These are phyloP conservation scores for zebrafish (Danio rerio) DNA, from an alignment of 2,113 vertebrate genomes.

Conservation along the genomic window DNA sequence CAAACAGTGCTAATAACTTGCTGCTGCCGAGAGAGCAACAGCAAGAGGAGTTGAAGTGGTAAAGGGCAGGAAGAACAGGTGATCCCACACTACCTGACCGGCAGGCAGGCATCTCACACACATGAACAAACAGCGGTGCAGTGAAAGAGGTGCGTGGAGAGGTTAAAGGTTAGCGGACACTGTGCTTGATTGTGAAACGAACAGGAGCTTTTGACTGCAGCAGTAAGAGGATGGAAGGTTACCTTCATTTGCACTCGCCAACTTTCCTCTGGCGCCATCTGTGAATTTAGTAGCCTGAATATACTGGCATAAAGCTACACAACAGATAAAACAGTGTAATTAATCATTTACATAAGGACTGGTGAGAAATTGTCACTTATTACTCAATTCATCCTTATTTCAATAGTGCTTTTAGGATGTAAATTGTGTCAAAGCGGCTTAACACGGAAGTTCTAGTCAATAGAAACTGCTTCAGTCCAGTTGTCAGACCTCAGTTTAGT, in stretches of 20 bases:
- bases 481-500: no score
- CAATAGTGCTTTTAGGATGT: no score
- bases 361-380: neutral
- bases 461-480: no score
- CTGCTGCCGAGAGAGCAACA: slow-evolving; percentile 60
- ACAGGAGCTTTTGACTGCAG: slow-evolving; percentile 61
- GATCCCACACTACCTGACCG: slow-evolving; percentile 66
- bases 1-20: slow-evolving; percentile 71
- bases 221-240: slow-evolving; percentile 78
- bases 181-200: slow-evolving; percentile 63
- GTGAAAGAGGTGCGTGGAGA: slow-evolving; percentile 69
- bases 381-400: no score
- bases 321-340: slow-evolving; percentile 61
- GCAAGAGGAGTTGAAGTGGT: slow-evolving; percentile 37
- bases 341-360: slow-evolving; percentile 40
- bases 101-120: slow-evolving; percentile 61
- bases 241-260: slow-evolving; percentile 92
- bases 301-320: slow-evolving; percentile 99
- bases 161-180: slow-evolving; percentile 75
- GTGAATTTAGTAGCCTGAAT: slow-evolving; percentile 98
- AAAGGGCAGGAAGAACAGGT: slow-evolving; percentile 45
- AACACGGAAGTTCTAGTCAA: no score
- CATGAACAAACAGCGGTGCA: slow-evolving; percentile 59
- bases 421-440: no score
- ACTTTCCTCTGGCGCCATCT: slow-evolving; percentile 92